Conservation (phyloP, 1,140 invertebrate genomes). For the Pantala flavescens region DNA sequence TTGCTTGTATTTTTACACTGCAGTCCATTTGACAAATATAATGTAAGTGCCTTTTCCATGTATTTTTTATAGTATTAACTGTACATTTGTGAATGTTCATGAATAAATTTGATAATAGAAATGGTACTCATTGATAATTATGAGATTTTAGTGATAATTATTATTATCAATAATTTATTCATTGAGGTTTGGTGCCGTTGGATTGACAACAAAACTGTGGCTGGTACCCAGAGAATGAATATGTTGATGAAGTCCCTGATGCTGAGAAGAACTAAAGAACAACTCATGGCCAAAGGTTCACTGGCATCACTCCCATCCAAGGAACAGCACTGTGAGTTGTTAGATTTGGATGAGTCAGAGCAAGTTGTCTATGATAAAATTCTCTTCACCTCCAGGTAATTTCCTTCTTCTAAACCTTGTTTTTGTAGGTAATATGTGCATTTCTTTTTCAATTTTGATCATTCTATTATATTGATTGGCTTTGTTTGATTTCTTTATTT, state of each 20-base stretch:
- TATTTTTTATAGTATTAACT: too few species aligned
- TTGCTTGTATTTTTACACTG: constrained; percentile 74
- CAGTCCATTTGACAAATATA: constrained; percentile 64
- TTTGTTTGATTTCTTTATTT: too few species aligned
- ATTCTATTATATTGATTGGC: too few species aligned
- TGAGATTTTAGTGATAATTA: too few species aligned
- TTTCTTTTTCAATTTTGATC: too few species aligned
- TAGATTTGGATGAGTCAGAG: constrained; percentile 58
- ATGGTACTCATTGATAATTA: too few species aligned
- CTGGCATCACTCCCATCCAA: constrained; percentile 56
- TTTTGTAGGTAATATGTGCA: too few species aligned
- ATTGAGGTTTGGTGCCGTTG: constrained; percentile 49
- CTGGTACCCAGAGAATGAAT: constrained; percentile 59
- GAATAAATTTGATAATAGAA: too few species aligned
- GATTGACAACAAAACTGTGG: constrained; percentile 61
- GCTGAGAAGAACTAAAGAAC: constrained; percentile 71
- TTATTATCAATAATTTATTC: too few species aligned
- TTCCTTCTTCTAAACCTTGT: too few species aligned
- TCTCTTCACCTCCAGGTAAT: constrained; percentile 24
- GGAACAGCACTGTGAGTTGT: constrained; percentile 39
- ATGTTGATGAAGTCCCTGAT: constrained; percentile 70
- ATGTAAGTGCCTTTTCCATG: too few species aligned
- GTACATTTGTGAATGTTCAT: too few species aligned
- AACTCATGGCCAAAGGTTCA: constrained; percentile 49
- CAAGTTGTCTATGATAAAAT: constrained; percentile 66